Percentiles rank a stretch among this genome's conserved stretches.
Evolutionary conservation across 2,888 invertebrate genomes (phyloP).

Genomic region (Latheticus oryzae): DNA sequence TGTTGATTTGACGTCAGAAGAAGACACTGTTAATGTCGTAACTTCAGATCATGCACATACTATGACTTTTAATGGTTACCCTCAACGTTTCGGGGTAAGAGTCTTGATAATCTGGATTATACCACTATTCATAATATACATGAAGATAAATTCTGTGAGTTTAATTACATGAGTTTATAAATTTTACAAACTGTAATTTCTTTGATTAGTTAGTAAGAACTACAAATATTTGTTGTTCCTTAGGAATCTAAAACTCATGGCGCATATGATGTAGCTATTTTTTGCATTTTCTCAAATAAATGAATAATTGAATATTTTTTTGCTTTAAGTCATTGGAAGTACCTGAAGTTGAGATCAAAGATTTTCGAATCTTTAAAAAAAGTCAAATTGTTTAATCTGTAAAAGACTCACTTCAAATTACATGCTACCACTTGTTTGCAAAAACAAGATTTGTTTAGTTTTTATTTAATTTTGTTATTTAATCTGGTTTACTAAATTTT

Average conservation of each 20-base stretch:
- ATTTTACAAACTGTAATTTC: conserved; percentile 15
- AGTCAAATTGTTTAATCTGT: too few species aligned
- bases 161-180: conserved; percentile 62
- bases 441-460: too few species aligned
- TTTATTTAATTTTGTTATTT: too few species aligned
- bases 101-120: conserved; percentile 71
- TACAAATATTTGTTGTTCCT: conserved; percentile 72
- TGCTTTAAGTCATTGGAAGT: too few species aligned
- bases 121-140: conserved; percentile 80
- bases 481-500: too few species aligned
- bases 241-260: conserved; percentile 76
- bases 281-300: too few species aligned
- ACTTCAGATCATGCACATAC: conserved; percentile 35
- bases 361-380: too few species aligned
- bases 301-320: too few species aligned
- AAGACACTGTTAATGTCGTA: conserved; percentile 31
- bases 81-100: conserved; percentile 70
- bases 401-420: too few species aligned
- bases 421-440: too few species aligned
- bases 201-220: conserved; percentile 64
- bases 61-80: conserved; percentile 74
- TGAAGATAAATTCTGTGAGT: conserved; percentile 74
- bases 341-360: too few species aligned
- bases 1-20: conserved; percentile 68
- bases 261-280: conserved; percentile 84